Conservation (phyloP, 2,888 invertebrate genomes). For the Cataglyphis livida region DNA sequence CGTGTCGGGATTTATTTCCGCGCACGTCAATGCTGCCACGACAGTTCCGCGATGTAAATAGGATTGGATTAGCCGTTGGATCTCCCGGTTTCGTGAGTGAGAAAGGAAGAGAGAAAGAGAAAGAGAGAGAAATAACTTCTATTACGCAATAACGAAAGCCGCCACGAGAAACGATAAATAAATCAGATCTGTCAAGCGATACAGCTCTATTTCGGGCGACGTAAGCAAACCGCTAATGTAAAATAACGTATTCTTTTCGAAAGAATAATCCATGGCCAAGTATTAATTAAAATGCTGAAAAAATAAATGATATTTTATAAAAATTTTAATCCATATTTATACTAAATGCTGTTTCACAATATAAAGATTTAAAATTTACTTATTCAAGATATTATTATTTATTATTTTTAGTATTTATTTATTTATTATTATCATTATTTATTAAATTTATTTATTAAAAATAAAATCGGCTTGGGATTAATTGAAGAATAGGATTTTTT, state of each 20-base stretch:
- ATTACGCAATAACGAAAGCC: conserved; percentile 39
- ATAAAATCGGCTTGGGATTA: not conserved
- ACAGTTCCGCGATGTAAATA: conserved; percentile 70
- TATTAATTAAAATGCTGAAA: not conserved
- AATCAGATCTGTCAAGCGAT: not conserved
- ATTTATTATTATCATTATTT: not conserved
- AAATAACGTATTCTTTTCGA: not conserved
- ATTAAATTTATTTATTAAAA: conserved; percentile 8
- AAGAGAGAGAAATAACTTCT: not conserved
- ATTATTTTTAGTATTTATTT: not conserved
- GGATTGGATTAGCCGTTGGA: conserved; percentile 70
- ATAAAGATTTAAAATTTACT: not conserved
- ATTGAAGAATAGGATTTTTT: conserved; percentile 1
- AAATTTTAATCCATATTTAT: not conserved
- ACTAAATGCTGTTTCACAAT: not conserved
- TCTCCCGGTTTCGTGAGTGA: conserved; percentile 25
- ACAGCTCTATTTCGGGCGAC: not conserved
- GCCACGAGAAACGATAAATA: conserved; percentile 1
- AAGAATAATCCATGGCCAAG: not conserved
- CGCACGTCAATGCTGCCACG: conserved; percentile 70
- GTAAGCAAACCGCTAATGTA: not conserved
- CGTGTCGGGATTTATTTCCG: conserved; percentile 75
- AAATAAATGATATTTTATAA: not conserved
- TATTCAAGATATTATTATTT: not conserved
- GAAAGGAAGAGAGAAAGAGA: not conserved